These are phyloP conservation scores for Tychaedon coryphoeus DNA, from an alignment of 2,113 vertebrate genomes.

Conservation along the genomic window DNA sequence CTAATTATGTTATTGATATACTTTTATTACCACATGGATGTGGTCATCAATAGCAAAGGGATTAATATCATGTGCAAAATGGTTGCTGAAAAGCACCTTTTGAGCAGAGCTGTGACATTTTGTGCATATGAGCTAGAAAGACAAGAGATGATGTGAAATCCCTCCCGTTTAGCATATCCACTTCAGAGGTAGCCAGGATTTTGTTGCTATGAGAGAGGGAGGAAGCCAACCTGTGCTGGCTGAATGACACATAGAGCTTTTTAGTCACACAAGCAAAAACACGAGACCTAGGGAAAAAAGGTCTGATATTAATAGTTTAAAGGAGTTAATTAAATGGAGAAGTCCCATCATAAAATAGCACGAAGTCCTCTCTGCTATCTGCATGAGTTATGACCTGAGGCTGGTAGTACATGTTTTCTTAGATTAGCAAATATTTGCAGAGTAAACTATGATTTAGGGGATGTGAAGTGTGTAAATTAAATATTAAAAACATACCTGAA, in stretches of 20 bases:
- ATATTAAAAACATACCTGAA: conserved; percentile 20
- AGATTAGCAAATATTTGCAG: conserved; percentile 69
- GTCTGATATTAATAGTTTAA: neutral
- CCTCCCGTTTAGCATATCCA: neutral
- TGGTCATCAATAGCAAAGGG: neutral
- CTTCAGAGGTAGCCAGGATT: conserved; percentile 43
- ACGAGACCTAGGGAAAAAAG: neutral
- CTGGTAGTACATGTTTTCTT: conserved; percentile 45
- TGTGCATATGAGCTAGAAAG: neutral
- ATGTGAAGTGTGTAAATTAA: conserved; percentile 27
- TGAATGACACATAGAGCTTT: neutral
- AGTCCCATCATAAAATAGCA: conserved; percentile 50
- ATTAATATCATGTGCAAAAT: neutral
- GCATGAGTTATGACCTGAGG: conserved; percentile 40
- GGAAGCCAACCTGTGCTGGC: conserved; percentile 5
- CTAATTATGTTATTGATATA: neutral
- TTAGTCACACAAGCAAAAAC: neutral
- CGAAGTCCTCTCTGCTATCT: conserved; percentile 48
- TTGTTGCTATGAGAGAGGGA: conserved; percentile 49
- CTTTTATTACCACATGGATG: neutral
- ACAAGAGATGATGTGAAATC: neutral
- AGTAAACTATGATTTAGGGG: conserved; percentile 37
- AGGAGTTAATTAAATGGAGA: conserved; percentile 68
- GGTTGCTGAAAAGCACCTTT: neutral
- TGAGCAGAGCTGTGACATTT: neutral